Conservation (phyloP, 2,888 invertebrate species). For the Spialia ferax region DNA sequence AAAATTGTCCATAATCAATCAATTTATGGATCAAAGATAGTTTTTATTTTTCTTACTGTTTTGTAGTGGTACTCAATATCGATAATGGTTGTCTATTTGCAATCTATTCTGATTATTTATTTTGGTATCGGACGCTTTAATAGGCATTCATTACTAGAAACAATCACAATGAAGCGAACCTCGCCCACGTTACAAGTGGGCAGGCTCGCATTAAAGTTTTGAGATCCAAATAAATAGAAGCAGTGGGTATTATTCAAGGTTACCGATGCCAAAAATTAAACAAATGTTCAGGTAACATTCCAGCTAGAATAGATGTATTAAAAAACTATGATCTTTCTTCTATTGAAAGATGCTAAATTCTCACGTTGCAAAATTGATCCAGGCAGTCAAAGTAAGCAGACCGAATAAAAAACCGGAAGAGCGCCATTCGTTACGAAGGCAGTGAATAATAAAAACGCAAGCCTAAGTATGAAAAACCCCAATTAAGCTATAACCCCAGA, state of each 20-base stretch:
- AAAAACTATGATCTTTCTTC: not conserved
- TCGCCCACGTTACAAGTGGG: not conserved
- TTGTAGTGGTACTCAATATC: too few species aligned
- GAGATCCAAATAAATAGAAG: not conserved
- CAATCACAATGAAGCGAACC: not conserved
- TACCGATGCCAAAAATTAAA: not conserved
- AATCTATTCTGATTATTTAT: too few species aligned
- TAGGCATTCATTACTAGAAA: not conserved
- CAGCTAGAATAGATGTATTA: not conserved
- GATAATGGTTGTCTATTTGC: not conserved
- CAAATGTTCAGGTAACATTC: not conserved
- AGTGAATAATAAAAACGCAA: slow-evolving; percentile 56
- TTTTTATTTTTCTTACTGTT: too few species aligned
- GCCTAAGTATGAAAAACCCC: slow-evolving; percentile 66
- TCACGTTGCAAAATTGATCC: not conserved
- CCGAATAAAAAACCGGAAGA: slow-evolving; percentile 28
- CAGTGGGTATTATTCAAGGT: not conserved
- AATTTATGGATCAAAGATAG: too few species aligned
- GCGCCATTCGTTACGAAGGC: slow-evolving; percentile 37
- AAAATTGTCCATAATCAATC: too few species aligned
- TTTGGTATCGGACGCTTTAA: not conserved
- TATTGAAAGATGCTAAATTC: not conserved
- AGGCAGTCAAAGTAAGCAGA: slow-evolving; percentile 3
- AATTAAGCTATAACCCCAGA: slow-evolving; percentile 72
- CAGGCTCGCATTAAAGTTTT: not conserved